These are phyloP conservation scores for Koerneria pararmatus DNA, from an alignment of 2,888 invertebrate species.

Conservation along the genomic window DNA sequence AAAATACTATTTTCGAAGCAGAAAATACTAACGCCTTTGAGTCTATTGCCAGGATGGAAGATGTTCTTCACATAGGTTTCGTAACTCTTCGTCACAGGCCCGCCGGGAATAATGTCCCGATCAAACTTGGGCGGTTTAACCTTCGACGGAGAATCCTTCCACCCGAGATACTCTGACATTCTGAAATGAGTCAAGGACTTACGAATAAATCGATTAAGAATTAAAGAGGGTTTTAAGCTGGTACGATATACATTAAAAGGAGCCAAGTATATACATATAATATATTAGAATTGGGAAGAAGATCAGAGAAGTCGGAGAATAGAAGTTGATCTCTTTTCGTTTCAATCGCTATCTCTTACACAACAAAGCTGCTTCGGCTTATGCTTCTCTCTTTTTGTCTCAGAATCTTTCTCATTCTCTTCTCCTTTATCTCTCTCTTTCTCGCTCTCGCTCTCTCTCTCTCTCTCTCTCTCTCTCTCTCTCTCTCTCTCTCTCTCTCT, in stretches of 20 bases:
- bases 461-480: no score
- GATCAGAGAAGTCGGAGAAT: background rate
- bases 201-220: background rate
- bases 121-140: conserved; percentile 37
- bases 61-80: conserved; percentile 51
- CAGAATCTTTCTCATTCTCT: no score
- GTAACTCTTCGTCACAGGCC: conserved; percentile 46
- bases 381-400: no score
- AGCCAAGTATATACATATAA: background rate
- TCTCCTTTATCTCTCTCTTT: no score
- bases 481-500: no score
- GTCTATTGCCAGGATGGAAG: conserved; percentile 40
- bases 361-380: no score
- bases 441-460: no score
- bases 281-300: no score
- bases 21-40: conserved; percentile 21
- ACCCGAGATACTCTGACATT: conserved; percentile 56
- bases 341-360: no score
- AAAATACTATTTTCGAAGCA: background rate
- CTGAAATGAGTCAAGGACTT: conserved; percentile 19
- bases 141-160: no score
- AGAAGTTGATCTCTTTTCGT: no score
- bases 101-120: conserved; percentile 38
- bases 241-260: background rate
- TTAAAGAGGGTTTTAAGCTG: background rate